Evolutionary conservation across 2,888 invertebrate genomes (phyloP), one percentile per base, ranked within the genome.

Genomic region (Monochamus alternatus): DNA sequence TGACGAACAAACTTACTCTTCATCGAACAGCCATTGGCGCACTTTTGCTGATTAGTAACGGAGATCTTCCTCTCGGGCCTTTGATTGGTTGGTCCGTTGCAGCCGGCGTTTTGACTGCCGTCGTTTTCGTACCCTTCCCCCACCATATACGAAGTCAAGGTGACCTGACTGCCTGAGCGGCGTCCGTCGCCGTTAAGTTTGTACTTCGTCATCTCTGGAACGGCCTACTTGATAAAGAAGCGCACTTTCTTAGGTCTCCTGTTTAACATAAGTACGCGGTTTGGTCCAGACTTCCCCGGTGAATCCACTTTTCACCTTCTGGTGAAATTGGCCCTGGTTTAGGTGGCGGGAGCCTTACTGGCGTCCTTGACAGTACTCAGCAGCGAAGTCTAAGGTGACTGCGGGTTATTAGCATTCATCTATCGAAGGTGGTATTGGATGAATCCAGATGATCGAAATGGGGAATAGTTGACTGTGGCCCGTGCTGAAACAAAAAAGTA

Each of bases 151-250:
- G 86, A 84, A 2, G 86, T 87, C 74, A 87, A 74, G 3, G 84
- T 86, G 55, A 87, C 84, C 74, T 85, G 85, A 73, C 85, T 87
- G 43, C 82, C 82, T 30, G 78, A 79, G 38, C 78, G 79, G 14
- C 68, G 59, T 30, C 76, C 76, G 58, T 81, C 80, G 65, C 81
- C 79, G 73, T 90, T 91, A 82, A 92, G 83, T 83, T 91, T 91
- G 85, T 91, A 92, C 84, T 91, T 92, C 69, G 91, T 91, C 91
- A 91, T 91, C 78, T 84, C 70, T 8, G 30, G 14, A 55, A n/a
- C 38, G 14, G 62, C 38, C 22, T 63, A 63, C 43, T 47, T 22
- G 47, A 64, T 9, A 10, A 64, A 30, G 31, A 22, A 30, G 47
- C 47, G 47, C 30, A 12, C 22, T 47, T 31, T 64, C 60, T 31